phyloP scores from a whole-genome alignment of 1,140 invertebrate genomes.

The Procambarus virginalis region DNA sequence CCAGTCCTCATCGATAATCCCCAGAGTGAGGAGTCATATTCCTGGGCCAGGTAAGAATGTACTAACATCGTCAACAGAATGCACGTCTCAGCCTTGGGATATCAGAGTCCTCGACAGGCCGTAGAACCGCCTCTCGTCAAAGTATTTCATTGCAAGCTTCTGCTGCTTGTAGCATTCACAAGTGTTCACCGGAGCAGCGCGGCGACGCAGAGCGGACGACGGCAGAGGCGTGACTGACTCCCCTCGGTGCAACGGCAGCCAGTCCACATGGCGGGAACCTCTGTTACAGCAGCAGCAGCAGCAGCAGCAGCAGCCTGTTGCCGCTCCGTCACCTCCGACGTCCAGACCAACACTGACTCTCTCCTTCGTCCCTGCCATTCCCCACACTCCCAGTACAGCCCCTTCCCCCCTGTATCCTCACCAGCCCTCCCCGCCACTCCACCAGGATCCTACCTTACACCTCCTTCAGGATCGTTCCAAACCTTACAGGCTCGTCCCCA shows the following conservation, averaged over 20 bases:
- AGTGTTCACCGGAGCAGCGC: too few relatives aligned
- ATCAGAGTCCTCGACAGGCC: too few relatives aligned
- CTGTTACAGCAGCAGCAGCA: neutral
- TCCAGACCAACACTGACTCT: constrained; percentile 5
- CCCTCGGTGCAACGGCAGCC: neutral
- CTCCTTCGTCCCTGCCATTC: neutral
- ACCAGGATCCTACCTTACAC: neutral
- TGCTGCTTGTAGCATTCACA: too few relatives aligned
- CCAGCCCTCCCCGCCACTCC: neutral
- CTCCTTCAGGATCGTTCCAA: too few relatives aligned
- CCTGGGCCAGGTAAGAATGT: too few relatives aligned
- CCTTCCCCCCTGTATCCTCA: neutral
- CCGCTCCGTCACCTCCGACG: neutral
- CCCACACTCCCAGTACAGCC: neutral
- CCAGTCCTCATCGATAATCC: neutral
- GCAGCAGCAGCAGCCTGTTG: neutral
- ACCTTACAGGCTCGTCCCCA: too few relatives aligned
- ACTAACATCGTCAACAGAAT: too few relatives aligned
- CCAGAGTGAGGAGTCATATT: neutral
- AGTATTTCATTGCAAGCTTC: too few relatives aligned
- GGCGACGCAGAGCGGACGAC: too few relatives aligned
- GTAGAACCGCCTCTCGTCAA: too few relatives aligned
- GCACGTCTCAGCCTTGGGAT: too few relatives aligned
- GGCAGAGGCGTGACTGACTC: too few relatives aligned
- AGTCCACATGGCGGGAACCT: neutral